phyloP scores from a whole-genome alignment of 1,140 invertebrate genomes.

The Maniola jurtina region DNA sequence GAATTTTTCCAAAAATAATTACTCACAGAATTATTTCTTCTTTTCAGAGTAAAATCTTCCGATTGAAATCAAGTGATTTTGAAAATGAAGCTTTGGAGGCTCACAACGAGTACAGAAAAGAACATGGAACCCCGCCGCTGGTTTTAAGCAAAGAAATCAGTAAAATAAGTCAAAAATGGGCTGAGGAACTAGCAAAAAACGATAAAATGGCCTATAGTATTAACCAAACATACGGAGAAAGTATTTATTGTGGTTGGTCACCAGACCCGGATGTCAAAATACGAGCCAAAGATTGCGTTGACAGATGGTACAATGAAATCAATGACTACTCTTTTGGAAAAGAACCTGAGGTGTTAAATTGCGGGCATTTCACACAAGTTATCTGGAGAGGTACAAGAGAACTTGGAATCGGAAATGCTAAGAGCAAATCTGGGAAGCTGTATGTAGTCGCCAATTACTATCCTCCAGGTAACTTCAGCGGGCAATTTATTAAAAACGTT shows the following conservation, averaged over 20 bases:
- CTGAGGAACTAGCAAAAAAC: constrained; percentile 85
- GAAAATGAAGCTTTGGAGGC: constrained; percentile 83
- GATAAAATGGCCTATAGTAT: constrained; percentile 82
- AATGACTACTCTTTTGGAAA: constrained; percentile 81
- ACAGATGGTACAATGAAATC: constrained; percentile 85
- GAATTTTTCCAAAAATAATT: not conserved
- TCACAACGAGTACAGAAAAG: constrained; percentile 88
- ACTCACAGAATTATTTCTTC: not conserved
- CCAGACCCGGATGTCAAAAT: constrained; percentile 83
- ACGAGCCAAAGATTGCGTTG: constrained; percentile 82
- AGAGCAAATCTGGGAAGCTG: constrained; percentile 79
- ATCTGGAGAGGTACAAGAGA: constrained; percentile 87
- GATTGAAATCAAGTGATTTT: constrained; percentile 72
- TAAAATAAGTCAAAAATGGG: constrained; percentile 86
- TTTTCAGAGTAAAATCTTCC: constrained; percentile 69
- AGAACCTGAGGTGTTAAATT: constrained; percentile 80
- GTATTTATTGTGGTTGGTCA: constrained; percentile 84
- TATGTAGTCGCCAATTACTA: constrained; percentile 89
- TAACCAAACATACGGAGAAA: constrained; percentile 81
- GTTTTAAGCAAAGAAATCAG: constrained; percentile 75
- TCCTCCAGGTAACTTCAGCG: constrained; percentile 90
- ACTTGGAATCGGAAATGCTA: constrained; percentile 87
- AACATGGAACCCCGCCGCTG: constrained; percentile 83
- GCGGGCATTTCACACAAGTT: constrained; percentile 87
- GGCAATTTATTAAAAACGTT: constrained; percentile 86